Conservation (phyloP, 2,888 invertebrate species). For the Cheilosia impressa region DNA sequence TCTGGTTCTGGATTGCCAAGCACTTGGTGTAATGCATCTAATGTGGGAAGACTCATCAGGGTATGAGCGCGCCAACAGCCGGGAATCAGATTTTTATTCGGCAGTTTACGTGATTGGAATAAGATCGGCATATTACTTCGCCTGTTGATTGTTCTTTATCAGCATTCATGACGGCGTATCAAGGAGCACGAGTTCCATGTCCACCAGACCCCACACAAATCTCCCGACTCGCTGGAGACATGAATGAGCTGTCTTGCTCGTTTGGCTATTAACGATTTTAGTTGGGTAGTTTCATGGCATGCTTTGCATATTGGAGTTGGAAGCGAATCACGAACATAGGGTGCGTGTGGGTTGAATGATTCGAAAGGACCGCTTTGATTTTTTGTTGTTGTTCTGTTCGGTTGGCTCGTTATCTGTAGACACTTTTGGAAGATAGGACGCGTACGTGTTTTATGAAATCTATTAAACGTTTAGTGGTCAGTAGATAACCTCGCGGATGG, state of each 20-base stretch:
- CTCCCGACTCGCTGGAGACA: conserved; percentile 67
- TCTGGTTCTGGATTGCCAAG: conserved; percentile 26
- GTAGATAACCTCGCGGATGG: conserved; percentile 48
- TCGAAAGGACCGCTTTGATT: conserved; percentile 71
- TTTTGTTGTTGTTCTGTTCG: conserved; percentile 11
- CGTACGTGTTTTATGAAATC: conserved; percentile 42
- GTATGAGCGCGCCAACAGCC: conserved; percentile 4
- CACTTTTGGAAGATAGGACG: conserved; percentile 24
- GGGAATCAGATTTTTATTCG: conserved; percentile 60
- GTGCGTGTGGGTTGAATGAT: conserved; percentile 67
- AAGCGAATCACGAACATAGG: conserved; percentile 71
- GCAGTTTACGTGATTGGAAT: conserved; percentile 73
- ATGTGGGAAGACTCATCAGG: conserved; percentile 41
- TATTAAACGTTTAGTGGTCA: conserved; percentile 59
- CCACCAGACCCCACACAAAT: conserved; percentile 74
- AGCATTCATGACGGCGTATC: conserved; percentile 70
- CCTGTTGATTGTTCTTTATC: conserved; percentile 72
- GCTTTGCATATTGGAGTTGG: conserved; percentile 72
- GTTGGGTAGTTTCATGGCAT: conserved; percentile 58
- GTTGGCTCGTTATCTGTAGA: conserved; percentile 4
- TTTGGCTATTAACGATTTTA: conserved; percentile 72
- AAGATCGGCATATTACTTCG: conserved; percentile 67
- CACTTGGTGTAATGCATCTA: conserved; percentile 44
- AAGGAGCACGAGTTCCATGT: conserved; percentile 76
- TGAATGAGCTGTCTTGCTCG: conserved; percentile 67